Base-by-base conservation (phyloP, 2,888 invertebrate genomes). In the Melanophora roralis region DNA sequence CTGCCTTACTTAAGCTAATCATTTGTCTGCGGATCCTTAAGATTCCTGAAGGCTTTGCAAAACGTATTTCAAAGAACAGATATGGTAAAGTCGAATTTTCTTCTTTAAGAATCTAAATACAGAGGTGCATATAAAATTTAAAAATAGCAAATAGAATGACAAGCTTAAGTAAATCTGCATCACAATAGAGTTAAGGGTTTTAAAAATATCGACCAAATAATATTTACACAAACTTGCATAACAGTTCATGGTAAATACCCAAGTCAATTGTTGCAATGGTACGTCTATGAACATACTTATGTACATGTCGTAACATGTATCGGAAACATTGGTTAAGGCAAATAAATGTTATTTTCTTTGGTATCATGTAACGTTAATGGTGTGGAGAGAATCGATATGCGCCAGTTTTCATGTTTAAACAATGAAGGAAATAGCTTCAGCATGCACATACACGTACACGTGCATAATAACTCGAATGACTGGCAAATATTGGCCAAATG, bases 401-500 rank as follows among this genome's bases (percentile, higher is more conserved):
- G 27, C 27, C 3, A 5, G 38, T 12, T 36, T 38, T 27, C 32
- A 40, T n/a, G 21, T 23, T 9, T 19, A 34, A 8, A 21, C 3
- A 21, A 19, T 6, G 14, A 12, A 60, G 47, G 23, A 12, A 45
- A n/a, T n/a, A n/a, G n/a, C n/a, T n/a, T n/a, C n/a, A n/a, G n/a
- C 27, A 32, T 1, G 55, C 40, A 12, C 9, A 40, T 11, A 27
- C 16, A 40, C 14, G 9, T 16, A 49, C 4, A 23, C 19, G 1
- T 3, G 38, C 6, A 40, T n/a, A 14, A 21, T 34, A 32, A 45
- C 5, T 12, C 23, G 68, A 47, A 38, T 49, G 12, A 16, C 43
- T 59, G 68, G 47, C 27, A 49, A 55, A 69, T 47, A 55, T 57
- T 59, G n/a, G 49, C 21, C 49, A 76, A 76, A 72, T 68, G 72